Evolutionary conservation across 2,113 vertebrate species (phyloP).

Genomic region (Hippopotamus amphibius): DNA sequence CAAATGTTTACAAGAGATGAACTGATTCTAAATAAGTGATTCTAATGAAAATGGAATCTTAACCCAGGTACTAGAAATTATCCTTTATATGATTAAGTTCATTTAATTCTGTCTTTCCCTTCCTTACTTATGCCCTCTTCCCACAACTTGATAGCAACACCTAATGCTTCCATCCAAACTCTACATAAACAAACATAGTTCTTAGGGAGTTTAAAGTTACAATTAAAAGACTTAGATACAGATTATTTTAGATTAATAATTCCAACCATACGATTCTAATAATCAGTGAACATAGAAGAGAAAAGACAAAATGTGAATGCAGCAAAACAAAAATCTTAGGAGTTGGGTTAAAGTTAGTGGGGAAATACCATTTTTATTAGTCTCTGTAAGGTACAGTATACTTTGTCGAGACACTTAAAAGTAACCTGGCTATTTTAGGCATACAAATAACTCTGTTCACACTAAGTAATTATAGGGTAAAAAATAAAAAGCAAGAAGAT

Average conservation of each 20-base stretch:
- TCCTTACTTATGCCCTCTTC: not conserved
- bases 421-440: conserved; percentile 68
- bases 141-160: not conserved
- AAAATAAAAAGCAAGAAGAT: conserved; percentile 58
- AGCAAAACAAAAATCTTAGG: conserved; percentile 15
- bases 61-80: not conserved
- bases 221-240: conserved; percentile 7
- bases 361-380: conserved; percentile 44
- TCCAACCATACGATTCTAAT: not conserved
- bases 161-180: not conserved
- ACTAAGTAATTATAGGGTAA: conserved; percentile 72
- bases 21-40: not conserved
- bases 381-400: conserved; percentile 44
- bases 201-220: conserved; percentile 18
- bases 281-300: conserved; percentile 32
- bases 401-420: conserved; percentile 60
- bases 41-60: conserved; percentile 38
- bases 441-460: conserved; percentile 60
- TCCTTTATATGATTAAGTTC: not conserved
- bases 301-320: conserved; percentile 2
- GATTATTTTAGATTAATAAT: conserved; percentile 31
- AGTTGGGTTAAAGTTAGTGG: not conserved
- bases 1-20: conserved; percentile 11
- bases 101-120: not conserved
- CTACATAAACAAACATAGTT: not conserved